These are phyloP conservation scores for Temnothorax curvispinosus DNA, from an alignment of 1,140 invertebrate species.

Conservation along the genomic window DNA sequence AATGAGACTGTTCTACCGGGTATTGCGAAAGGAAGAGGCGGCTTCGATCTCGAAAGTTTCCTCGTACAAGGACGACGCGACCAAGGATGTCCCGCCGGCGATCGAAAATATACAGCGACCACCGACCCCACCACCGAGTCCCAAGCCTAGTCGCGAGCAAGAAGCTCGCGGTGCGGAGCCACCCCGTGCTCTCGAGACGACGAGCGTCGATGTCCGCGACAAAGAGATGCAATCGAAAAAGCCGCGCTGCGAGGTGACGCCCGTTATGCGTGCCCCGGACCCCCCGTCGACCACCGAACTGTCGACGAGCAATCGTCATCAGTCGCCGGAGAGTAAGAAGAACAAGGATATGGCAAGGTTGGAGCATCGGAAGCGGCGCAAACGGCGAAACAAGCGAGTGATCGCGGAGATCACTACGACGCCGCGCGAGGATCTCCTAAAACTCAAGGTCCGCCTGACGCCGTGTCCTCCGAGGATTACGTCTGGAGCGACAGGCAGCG, in stretches of 20 bases:
- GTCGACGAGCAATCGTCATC: conserved; percentile 26
- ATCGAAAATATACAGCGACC: conserved; percentile 82
- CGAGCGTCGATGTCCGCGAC: conserved; percentile 58
- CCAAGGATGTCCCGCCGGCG: conserved; percentile 54
- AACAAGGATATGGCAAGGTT: conserved; percentile 73
- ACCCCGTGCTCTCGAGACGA: conserved; percentile 49
- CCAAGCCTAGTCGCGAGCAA: conserved; percentile 73
- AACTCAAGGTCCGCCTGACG: conserved; percentile 81
- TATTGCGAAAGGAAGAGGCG: conserved; percentile 71
- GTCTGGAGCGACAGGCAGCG: conserved; percentile 53
- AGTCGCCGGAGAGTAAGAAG: conserved; percentile 58
- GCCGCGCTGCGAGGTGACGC: conserved; percentile 82
- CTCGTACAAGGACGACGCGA: conserved; percentile 21
- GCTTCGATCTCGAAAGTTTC: conserved; percentile 20
- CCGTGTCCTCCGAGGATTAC: conserved; percentile 80
- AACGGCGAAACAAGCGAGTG: conserved; percentile 81
- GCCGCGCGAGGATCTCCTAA: conserved; percentile 81
- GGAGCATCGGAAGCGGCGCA: conserved; percentile 81
- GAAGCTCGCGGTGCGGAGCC: conserved; percentile 35
- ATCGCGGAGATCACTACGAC: conserved; percentile 83
- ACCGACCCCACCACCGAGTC: conserved; percentile 82
- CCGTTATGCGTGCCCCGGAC: conserved; percentile 79
- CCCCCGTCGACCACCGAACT: conserved; percentile 29
- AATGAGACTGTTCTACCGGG: conserved; percentile 80
- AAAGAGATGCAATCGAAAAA: conserved; percentile 80